phyloP scores from a whole-genome alignment of 2,113 vertebrate species.

The Poeciliopsis retropinna region DNA sequence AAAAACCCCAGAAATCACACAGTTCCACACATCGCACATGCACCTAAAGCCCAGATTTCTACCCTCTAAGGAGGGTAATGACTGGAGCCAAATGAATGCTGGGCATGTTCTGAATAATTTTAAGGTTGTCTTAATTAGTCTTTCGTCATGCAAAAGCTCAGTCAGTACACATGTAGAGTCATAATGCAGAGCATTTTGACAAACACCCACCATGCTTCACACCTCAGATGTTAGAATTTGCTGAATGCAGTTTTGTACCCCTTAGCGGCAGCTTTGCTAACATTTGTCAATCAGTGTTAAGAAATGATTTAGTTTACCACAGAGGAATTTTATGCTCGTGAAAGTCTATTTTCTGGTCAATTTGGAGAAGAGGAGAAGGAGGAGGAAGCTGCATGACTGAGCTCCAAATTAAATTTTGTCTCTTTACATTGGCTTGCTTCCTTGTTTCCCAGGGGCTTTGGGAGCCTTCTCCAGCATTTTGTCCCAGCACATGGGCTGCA shows the following conservation, averaged over 20 bases:
- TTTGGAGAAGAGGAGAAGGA: slow-evolving; percentile 53
- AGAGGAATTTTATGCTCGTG: slow-evolving; percentile 56
- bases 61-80: slow-evolving; percentile 2
- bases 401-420: slow-evolving; percentile 65
- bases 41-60: slow-evolving; percentile 39
- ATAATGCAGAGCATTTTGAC: slow-evolving; percentile 43
- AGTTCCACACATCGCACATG: slow-evolving; percentile 46
- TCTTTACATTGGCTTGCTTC: slow-evolving; percentile 56
- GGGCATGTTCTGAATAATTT: slow-evolving; percentile 44
- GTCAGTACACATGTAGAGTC: slow-evolving; percentile 17
- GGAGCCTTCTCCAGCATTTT: slow-evolving; percentile 47
- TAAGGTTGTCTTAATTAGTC: slow-evolving; percentile 58
- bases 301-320: slow-evolving; percentile 61
- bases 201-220: slow-evolving; percentile 61
- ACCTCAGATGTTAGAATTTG: slow-evolving; percentile 41
- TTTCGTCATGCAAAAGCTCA: slow-evolving; percentile 41
- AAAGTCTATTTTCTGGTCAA: slow-evolving; percentile 70
- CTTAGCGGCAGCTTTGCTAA: slow-evolving; percentile 50
- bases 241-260: slow-evolving; percentile 48
- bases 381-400: slow-evolving; percentile 59
- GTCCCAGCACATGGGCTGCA: slow-evolving; percentile 47
- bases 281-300: slow-evolving; percentile 57
- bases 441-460: slow-evolving; percentile 52
- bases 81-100: slow-evolving; percentile 13
- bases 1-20: slow-evolving; percentile 54